Percentiles rank a stretch among this genome's conserved stretches.
These are phyloP conservation scores for Cataglyphis rosenhaueri DNA, from an alignment of 2,888 invertebrate genomes.

Conservation along the genomic window DNA sequence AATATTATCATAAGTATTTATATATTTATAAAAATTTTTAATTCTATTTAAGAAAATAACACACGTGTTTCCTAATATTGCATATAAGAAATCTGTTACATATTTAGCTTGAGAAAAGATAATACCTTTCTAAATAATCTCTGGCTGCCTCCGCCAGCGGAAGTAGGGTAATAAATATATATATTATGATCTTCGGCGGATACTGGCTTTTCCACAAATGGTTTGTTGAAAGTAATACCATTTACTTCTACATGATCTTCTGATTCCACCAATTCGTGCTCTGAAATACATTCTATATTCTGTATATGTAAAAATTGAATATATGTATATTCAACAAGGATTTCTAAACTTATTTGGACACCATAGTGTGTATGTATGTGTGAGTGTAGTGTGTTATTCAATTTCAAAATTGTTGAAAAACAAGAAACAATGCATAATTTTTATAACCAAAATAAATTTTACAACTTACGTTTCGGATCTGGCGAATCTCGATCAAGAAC, in stretches of 20 bases:
- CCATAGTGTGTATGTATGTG: too few species aligned
- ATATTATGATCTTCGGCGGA: constrained; percentile 99
- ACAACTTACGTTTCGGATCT: constrained; percentile 93
- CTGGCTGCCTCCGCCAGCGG: constrained; percentile 99
- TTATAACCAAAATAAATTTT: constrained; percentile 11
- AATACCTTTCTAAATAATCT: constrained; percentile 97
- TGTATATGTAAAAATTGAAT: constrained; percentile 75
- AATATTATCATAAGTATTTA: constrained; percentile 17
- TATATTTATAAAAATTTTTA: background rate
- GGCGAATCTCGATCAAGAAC: constrained; percentile 97
- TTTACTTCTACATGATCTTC: constrained; percentile 99
- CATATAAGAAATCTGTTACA: background rate
- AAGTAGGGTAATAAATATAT: constrained; percentile 99
- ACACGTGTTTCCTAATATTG: background rate
- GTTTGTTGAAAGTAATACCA: constrained; percentile 97
- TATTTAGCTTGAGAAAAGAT: background rate
- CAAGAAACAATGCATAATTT: background rate
- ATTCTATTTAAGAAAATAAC: background rate
- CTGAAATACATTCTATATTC: constrained; percentile 86
- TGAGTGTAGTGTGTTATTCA: background rate
- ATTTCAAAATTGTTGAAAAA: background rate
- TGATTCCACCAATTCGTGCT: constrained; percentile 96
- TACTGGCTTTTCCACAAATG: constrained; percentile 99
- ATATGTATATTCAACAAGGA: background rate
- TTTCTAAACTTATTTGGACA: background rate